Percentiles rank a stretch among this genome's conserved stretches.
phyloP scores from a whole-genome alignment of 2,888 invertebrate species.

The Calameuta pallipes region DNA sequence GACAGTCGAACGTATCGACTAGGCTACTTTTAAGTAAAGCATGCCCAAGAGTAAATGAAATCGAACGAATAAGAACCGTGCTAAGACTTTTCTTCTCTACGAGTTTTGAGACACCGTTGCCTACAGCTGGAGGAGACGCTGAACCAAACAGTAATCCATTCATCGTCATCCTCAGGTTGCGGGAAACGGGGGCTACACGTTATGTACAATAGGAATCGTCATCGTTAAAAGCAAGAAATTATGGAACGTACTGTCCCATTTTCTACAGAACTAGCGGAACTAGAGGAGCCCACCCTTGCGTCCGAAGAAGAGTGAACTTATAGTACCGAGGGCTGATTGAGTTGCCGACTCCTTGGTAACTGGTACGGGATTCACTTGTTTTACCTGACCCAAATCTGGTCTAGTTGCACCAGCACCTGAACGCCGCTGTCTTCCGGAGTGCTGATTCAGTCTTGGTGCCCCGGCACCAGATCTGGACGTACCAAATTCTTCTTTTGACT shows the following conservation, averaged over 20 bases:
- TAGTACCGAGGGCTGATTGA: slow-evolving; percentile 77
- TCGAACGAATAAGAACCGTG: neutral
- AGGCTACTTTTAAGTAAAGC: neutral
- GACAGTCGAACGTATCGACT: neutral
- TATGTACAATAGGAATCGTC: slow-evolving; percentile 20
- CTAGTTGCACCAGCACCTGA: slow-evolving; percentile 69
- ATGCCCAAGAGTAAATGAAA: neutral
- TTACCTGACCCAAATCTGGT: slow-evolving; percentile 73
- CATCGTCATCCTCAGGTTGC: neutral
- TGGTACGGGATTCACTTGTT: slow-evolving; percentile 36
- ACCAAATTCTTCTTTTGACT: slow-evolving; percentile 66
- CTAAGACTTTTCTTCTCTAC: neutral
- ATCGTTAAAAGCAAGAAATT: slow-evolving; percentile 16
- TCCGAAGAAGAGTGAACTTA: slow-evolving; percentile 84
- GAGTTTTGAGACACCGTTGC: neutral
- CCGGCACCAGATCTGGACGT: slow-evolving; percentile 74
- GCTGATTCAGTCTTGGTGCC: slow-evolving; percentile 66
- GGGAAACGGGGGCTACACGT: neutral
- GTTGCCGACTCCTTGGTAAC: slow-evolving; percentile 59
- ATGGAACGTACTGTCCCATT: neutral
- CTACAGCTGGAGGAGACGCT: neutral
- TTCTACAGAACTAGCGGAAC: neutral
- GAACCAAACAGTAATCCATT: neutral
- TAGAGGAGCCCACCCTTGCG: slow-evolving; percentile 86
- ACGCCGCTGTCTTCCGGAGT: slow-evolving; percentile 68